These are phyloP conservation scores for Typhlomys cinereus DNA, from an alignment of 2,113 vertebrate species.

Conservation along the genomic window DNA sequence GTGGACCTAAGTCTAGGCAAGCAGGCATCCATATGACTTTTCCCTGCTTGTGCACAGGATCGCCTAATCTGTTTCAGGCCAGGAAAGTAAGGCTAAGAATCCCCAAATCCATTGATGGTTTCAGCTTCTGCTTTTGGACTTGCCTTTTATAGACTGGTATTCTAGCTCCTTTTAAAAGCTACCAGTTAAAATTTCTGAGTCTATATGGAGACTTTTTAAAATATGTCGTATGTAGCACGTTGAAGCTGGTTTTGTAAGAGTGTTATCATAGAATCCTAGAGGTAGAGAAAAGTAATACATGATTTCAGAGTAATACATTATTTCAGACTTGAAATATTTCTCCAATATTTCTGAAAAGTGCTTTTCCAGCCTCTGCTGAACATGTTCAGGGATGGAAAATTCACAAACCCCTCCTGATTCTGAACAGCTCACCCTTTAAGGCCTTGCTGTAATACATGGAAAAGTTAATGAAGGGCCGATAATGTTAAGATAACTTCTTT, in stretches of 20 bases:
- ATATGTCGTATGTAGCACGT: neutral
- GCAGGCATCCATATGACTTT: neutral
- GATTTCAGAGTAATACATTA: neutral
- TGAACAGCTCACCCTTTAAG: neutral
- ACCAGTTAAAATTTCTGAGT: slow-evolving; percentile 13
- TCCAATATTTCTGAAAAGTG: neutral
- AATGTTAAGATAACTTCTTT: neutral
- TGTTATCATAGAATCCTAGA: neutral
- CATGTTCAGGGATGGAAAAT: neutral
- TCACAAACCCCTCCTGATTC: neutral
- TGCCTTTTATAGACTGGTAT: neutral
- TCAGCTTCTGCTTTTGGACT: neutral
- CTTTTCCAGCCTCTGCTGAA: neutral
- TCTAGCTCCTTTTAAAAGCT: slow-evolving; percentile 40
- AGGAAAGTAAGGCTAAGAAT: neutral
- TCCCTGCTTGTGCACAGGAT: neutral
- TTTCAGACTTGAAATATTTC: neutral
- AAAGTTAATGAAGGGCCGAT: neutral
- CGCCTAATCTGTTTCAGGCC: neutral
- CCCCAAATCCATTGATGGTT: neutral
- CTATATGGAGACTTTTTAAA: neutral
- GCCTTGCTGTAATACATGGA: neutral
- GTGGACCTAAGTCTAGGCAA: fast-evolving
- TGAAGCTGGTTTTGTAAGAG: slow-evolving; percentile 36
- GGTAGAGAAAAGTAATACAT: neutral